Evolutionary conservation across 2,113 vertebrate genomes (phyloP), one percentile per base, ranked within the genome.

Genomic region (Pseudorasbora parva): DNA sequence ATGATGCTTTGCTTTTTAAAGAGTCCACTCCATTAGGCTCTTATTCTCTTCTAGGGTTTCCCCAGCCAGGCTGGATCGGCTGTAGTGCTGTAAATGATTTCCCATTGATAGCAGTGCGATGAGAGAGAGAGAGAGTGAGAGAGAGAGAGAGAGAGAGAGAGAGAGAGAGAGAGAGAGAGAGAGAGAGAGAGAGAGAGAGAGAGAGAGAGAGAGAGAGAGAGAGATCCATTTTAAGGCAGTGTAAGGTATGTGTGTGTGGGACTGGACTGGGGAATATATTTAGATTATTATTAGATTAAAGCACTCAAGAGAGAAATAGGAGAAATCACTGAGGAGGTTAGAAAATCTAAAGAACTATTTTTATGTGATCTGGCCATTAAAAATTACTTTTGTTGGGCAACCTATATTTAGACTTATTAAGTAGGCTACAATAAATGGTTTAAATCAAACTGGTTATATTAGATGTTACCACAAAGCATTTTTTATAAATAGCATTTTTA

Each of bases 1-100:
- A 84, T 72, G 66, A 69, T 47, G 12, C 60, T 76, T 76, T 81
- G 78, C 71, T 74, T 64, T 82, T 78, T 82, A 87, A 73, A 82
- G 82, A 33, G 33, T 68, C 66, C 57, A 59, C 64, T 87, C 74
- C 57, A 87, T 87, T 84, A 81, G 73, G 30, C 73, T 84, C 21
- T 73, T 74, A 82, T 78, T 85, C 66, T 82, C 19, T 4, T 74
- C 79, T 79, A 78, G 79, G 57, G 33, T 74, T 82, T 85, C 37
- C 79, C 49, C 45, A 73, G 78, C 43, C 62, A 12, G 62, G 12
- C 15, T 25, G 25, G 25, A 66, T 49, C 51, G 25, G 1, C 8
- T 23, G 27, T 43, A 71, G 64, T 54, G 64, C 37, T 45, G 47
- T 68, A 68, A 80, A 71, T 54, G 23, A 25, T 76, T 45, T 84